Percentiles rank a stretch among this genome's conserved stretches.
Evolutionary conservation across 2,888 invertebrate species (phyloP).

Genomic region (Thymelicus sylvestris): DNA sequence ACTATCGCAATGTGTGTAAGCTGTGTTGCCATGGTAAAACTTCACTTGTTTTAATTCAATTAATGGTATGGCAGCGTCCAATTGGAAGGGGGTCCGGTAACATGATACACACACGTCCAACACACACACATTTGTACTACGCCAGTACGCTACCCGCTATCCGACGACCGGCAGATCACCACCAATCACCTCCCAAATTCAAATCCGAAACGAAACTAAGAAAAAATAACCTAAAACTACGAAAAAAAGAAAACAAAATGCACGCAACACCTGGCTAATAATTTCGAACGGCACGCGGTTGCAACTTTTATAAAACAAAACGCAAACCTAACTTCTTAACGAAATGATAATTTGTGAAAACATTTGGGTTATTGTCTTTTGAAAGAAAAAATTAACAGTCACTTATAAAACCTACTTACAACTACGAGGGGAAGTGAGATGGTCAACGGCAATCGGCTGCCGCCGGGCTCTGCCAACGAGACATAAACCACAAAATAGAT

Average conservation of each 20-base stretch:
- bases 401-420: slow-evolving; percentile 69
- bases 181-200: slow-evolving; percentile 61
- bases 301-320: slow-evolving; percentile 48
- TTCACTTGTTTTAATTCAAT: too few species aligned
- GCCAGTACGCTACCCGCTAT: slow-evolving; percentile 78
- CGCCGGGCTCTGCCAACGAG: slow-evolving; percentile 52
- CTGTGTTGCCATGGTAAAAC: too few species aligned
- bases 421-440: slow-evolving; percentile 54
- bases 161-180: slow-evolving; percentile 56
- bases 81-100: slow-evolving; percentile 39
- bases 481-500: slow-evolving; percentile 20
- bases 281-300: slow-evolving; percentile 58
- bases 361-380: slow-evolving; percentile 30
- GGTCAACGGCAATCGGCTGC: slow-evolving; percentile 57
- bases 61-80: slow-evolving; percentile 37
- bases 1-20: neutral
- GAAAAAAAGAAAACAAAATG: slow-evolving; percentile 62
- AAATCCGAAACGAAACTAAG: slow-evolving; percentile 50
- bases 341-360: slow-evolving; percentile 53
- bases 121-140: slow-evolving; percentile 80
- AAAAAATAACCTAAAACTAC: slow-evolving; percentile 52
- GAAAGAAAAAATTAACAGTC: slow-evolving; percentile 38
- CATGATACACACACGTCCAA: slow-evolving; percentile 55
- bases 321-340: slow-evolving; percentile 57
- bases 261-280: slow-evolving; percentile 58